Evolutionary conservation across 2,797 vertebrate genomes (phyloP), one percentile per base, ranked within the genome.

Genomic region (Pygocentrus nattereri): DNA sequence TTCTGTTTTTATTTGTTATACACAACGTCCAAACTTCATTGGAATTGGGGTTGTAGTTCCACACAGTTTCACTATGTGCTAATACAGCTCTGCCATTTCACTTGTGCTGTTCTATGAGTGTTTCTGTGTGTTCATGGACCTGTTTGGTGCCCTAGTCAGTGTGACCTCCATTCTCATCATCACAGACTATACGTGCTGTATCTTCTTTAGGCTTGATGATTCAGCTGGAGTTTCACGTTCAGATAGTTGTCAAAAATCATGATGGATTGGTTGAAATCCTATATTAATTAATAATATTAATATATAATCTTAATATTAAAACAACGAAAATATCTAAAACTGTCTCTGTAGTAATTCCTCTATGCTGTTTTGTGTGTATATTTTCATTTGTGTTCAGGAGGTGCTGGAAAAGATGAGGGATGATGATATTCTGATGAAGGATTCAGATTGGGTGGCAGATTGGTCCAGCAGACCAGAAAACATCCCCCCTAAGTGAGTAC

Each of bases 381-480:
- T 12, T 70, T 16, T 52, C 85, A 47, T 77, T 13, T 31, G 11
- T 78, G 62, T 52, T 31, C 50, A 49, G 68, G 97, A 98, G 82
- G 88, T 88, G 47, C 85, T 90, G 90, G 97, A 98, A 88, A 97
- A 95, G 87, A 96, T 98, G 87, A 95, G 94, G 71, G 98, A 99
- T 85, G 95, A 95, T 87, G 97, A 98, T 88, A 93, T 95, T 85
- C 92, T 98, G 90, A 95, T 95, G 93, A 98, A 98, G 94, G 97
- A 97, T 80, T 92, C 96, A 84, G 97, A 97, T 82, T 98, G 98
- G 96, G 96, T 99, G 74, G 96, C 97, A 7, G 97, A 99, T 91
- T 99, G 98, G 98, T 99, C 98, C 56, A 99, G 98, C 94, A 94
- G 98, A 88, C 98, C 98, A 30, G 98, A 99, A 92, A 99, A 99